Base-by-base conservation (phyloP, 2,113 vertebrate species). In the Erythrocercus mccallii region DNA sequence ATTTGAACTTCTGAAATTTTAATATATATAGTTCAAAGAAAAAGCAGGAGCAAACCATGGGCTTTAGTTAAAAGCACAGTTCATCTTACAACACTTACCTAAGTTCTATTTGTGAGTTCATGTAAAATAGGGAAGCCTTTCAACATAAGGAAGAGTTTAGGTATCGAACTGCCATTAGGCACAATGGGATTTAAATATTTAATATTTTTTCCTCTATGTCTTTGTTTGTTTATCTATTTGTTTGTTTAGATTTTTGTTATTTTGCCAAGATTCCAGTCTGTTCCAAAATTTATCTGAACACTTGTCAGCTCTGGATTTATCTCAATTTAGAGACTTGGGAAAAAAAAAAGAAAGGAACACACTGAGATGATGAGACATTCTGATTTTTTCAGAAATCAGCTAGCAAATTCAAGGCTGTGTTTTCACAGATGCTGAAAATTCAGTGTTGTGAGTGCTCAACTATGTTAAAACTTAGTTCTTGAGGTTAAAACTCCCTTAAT, bases 201-300 rank as follows among this genome's bases (percentile, higher is more conserved):
- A 51, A 33, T 17, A 5, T 30, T 40, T 57, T 81, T 82, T 56
- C 6, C 17, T 11, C 5, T 0, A 0, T 31, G 12, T 17, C 61
- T 89, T 51, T 44, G 6, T 17, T 50, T 76, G 5, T 42, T 44
- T 42, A 2, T 42, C 40, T 23, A 15, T 47, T 30, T 51, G 4
- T 31, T 86, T 51, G 12, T 31, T 22, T 31, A 8, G 12, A 31
- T 40, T 42, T 62, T 76, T 61, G 24, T 69, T 66, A 70, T 77
- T 54, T 40, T 1, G 1, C 18, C 13, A 37, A 44, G 37, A n/a
- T 57, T 58, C 45, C 2, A 21, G 2, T 65, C 31, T 45, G 6
- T 48, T 88, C 33, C 57, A 91, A 74, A 78, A 51, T 77, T 35
- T 33, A 48, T 24, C 35, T 62, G 48, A 48, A 42, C 51, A 23